phyloP scores from a whole-genome alignment of 2,113 vertebrate genomes.

The Heterotis niloticus region DNA sequence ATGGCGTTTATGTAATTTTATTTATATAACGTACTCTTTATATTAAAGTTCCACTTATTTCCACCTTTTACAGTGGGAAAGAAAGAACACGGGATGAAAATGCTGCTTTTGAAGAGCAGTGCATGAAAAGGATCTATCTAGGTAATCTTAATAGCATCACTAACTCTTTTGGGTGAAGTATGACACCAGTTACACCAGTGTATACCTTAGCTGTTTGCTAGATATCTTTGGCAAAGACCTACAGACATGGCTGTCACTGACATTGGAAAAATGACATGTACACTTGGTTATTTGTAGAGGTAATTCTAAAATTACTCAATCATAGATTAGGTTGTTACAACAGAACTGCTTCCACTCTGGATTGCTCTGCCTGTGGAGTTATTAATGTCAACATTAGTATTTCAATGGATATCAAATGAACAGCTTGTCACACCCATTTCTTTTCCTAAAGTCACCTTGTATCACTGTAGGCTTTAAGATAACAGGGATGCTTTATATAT shows the following conservation, averaged over 20 bases:
- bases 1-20: no score
- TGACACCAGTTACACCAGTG: background rate
- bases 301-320: constrained; percentile 9
- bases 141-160: background rate
- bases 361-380: background rate
- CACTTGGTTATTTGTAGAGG: background rate
- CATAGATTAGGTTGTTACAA: background rate
- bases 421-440: background rate
- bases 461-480: no score
- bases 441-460: no score
- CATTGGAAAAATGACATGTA: background rate
- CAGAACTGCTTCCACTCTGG: background rate
- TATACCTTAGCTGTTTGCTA: background rate
- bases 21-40: no score
- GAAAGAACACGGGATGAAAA: no score
- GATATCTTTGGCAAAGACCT: background rate
- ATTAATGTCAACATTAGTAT: no score
- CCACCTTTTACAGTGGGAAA: no score
- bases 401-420: background rate
- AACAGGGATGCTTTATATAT: no score
- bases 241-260: background rate
- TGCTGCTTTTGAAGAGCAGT: no score
- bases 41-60: no score
- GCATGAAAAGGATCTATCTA: background rate
- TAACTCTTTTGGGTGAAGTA: background rate